Base-by-base conservation (phyloP, 1,140 invertebrate genomes). In the Aricia agestis region DNA sequence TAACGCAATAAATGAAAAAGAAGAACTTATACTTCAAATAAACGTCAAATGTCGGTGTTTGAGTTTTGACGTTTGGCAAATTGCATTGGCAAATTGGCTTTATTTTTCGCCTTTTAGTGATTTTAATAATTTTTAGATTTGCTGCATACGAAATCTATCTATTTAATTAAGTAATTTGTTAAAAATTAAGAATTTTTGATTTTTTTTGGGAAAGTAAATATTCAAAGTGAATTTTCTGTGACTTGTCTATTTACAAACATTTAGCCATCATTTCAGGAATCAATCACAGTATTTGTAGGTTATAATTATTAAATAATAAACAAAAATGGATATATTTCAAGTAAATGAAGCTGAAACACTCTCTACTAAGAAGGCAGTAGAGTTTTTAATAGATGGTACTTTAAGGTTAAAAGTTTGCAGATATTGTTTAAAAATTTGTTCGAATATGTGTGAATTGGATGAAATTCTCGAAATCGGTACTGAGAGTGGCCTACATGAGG, bases 361-460 rank as follows among this genome's bases (percentile, higher is more conserved):
- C 68, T 85, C 81, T 18, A 83, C 87, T 0, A 86, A 87, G 72
- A 83, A 85, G 67, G 89, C 87, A 4, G 74, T 89, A n/a, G 82
- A 85, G 42, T 83, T 81, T 74, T 74, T 91, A 17, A 59, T 91
- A 7, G 78, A 82, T 71, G 87, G 86, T 6, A 82, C 79, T 19
- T 72, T 91, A n/a, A 82, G 78, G 69, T 77, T 74, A n/a, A 80
- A 79, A 74, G 86, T 91, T 9, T 91, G 89, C 71, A 79, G 84
- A 45, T 90, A 86, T 74, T 91, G 89, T 63, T 72, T 91, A 7
- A 80, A 80, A 67, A 70, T 84, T 9, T 76, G 78, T 6, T 72
- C 71, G 31, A 52, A 71, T 6, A 68, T 91, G 36, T 85, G 81
- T 10, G 87, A 91, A 70, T 72, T 87, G 42, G 87, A 88, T 42